These are phyloP conservation scores for Cecropterus lyciades DNA, from an alignment of 1,140 invertebrate genomes.

Conservation along the genomic window DNA sequence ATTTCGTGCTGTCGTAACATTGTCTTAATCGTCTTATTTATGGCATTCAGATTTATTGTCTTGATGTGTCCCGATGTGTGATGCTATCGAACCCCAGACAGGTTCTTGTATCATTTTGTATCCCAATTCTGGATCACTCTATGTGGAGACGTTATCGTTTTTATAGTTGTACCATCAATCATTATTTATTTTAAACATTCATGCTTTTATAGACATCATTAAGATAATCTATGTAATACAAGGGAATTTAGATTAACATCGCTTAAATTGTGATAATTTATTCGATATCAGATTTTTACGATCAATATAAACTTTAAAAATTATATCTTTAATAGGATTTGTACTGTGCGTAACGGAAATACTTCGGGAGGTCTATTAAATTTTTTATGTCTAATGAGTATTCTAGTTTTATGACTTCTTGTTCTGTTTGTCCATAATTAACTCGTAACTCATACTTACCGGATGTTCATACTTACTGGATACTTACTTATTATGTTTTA, in stretches of 20 bases:
- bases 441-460: too few species aligned
- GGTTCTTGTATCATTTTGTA: slow-evolving; percentile 29
- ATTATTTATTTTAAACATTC: slow-evolving; percentile 12
- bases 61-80: slow-evolving; percentile 17
- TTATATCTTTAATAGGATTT: too few species aligned
- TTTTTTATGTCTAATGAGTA: too few species aligned
- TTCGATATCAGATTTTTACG: too few species aligned
- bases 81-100: slow-evolving; percentile 20
- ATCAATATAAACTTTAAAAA: too few species aligned
- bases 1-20: slow-evolving; percentile 24
- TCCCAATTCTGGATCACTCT: slow-evolving; percentile 1
- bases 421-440: too few species aligned
- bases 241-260: slow-evolving; percentile 11
- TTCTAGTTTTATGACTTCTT: too few species aligned
- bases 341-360: neutral
- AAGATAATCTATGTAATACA: neutral
- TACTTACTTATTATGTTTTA: too few species aligned
- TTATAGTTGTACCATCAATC: slow-evolving; percentile 24
- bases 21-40: slow-evolving; percentile 27
- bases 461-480: too few species aligned
- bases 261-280: too few species aligned
- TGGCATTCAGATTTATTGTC: slow-evolving; percentile 19
- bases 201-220: slow-evolving; percentile 26
- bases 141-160: slow-evolving; percentile 3
- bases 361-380: too few species aligned